A percentile compares a stretch with the other conserved stretches of the same genome.
Evolutionary conservation across 2,113 vertebrate genomes (phyloP).

Genomic region (Misgurnus mizolepis): DNA sequence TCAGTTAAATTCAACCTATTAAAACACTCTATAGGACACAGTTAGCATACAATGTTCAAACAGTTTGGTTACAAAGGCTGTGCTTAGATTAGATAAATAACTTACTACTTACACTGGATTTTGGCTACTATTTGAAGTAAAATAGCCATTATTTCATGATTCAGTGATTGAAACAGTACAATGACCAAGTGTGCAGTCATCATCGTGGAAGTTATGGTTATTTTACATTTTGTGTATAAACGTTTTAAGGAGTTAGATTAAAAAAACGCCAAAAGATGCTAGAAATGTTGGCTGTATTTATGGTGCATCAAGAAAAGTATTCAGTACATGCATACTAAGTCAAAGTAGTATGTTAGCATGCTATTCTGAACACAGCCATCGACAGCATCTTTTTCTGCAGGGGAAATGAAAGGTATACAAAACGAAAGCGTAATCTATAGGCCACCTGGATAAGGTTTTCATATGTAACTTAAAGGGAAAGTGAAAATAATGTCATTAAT

Average conservation of each 20-base stretch:
- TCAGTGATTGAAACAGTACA: no score
- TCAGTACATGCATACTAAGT: no score
- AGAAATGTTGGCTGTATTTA: no score
- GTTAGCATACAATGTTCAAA: background rate
- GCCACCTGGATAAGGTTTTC: background rate
- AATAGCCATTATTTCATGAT: background rate
- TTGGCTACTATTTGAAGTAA: background rate
- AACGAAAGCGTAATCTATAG: background rate
- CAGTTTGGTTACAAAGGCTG: background rate
- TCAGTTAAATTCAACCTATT: background rate
- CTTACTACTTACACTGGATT: background rate
- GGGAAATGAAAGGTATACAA: background rate
- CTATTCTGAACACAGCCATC: constrained; percentile 4
- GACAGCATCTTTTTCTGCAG: background rate
- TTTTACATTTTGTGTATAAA: no score
- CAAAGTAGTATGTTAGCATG: background rate
- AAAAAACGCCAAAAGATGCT: no score
- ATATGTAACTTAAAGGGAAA: background rate
- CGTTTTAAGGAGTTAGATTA: no score
- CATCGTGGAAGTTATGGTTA: no score
- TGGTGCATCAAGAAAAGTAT: no score
- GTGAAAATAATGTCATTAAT: no score
- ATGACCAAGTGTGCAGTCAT: no score
- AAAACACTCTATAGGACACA: background rate
- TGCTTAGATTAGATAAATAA: background rate